Evolutionary conservation across 2,797 vertebrate species (phyloP).

Genomic region (Myotis findleyi): DNA sequence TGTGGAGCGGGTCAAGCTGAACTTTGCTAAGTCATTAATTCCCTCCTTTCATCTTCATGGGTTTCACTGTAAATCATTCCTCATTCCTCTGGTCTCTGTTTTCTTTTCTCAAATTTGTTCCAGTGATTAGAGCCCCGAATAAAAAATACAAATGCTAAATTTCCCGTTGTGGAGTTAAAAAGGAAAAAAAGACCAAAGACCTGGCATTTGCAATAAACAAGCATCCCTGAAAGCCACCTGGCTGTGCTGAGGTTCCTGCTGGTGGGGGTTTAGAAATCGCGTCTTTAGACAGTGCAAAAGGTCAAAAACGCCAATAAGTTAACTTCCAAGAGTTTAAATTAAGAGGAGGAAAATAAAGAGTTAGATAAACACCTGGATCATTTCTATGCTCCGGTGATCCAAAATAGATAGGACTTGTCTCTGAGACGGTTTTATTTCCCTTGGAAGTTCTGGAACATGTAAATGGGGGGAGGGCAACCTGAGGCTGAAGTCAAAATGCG

Average conservation of each 20-base stretch:
- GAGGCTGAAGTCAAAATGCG: conserved; percentile 71
- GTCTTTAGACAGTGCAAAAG: background rate
- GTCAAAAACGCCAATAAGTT: conserved; percentile 54
- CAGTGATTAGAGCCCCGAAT: conserved; percentile 58
- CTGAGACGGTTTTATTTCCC: conserved; percentile 82
- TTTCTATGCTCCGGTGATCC: conserved; percentile 44
- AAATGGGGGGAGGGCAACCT: conserved; percentile 33
- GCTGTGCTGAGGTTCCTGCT: conserved; percentile 19
- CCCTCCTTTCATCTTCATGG: conserved; percentile 71
- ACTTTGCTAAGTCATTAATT: conserved; percentile 49
- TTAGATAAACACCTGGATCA: conserved; percentile 64
- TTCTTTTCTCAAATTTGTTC: conserved; percentile 72
- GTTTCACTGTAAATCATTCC: conserved; percentile 73
- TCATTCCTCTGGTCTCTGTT: conserved; percentile 63
- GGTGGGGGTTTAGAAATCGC: background rate
- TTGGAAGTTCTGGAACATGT: conserved; percentile 80
- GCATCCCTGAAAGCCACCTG: conserved; percentile 40
- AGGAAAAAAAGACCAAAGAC: background rate
- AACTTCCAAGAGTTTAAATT: conserved; percentile 73
- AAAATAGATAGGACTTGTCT: conserved; percentile 76
- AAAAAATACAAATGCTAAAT: conserved; percentile 41
- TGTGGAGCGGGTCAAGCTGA: conserved; percentile 49
- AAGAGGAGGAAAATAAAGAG: conserved; percentile 62
- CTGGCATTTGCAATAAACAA: conserved; percentile 69
- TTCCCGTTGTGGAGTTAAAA: conserved; percentile 42